Evolutionary conservation across 53 echinoderm and acorn worm genomes (phyloP), one percentile per base, ranked within the genome.

Genomic region (Temnopleurus reevesii): DNA sequence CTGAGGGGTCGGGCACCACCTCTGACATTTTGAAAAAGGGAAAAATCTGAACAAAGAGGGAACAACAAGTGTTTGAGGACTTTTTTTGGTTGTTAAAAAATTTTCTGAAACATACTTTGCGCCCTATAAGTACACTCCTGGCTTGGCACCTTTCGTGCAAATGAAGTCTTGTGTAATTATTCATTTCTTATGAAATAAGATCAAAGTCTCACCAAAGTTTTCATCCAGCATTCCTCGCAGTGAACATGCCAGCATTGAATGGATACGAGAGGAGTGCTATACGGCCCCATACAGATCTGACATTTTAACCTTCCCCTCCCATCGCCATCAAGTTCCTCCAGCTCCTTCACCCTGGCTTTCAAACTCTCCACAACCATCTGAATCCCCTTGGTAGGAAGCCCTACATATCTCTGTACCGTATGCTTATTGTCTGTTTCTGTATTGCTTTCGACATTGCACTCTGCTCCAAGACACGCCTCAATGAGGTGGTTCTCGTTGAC

Each of bases 221-320:
- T 84, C 64, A 98, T 83, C 98, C 98, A 98, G 85, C 98, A 98
- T 24, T 98, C 94, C 49, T 98, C 92, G 90, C 98, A 98, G 65
- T 96, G 96, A 28, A 98, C 98, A 91, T 98, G 98, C 98, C 98
- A 98, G 66, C 98, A 98, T 77, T 98, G 98, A 35, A 98, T 90
- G 30, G 98, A 98, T 18, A 96, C 93, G 17, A 94, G 57, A 17
- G 98, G 94, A 1, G 51, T 90, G 54, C 80, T 95, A 84, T 96
- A 98, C 0, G 92, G 51, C 45, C 94, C 97, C 96, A 97, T 92
- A 34, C 95, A 97, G 83, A 97, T 95, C 59, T 94, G 93, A 77
- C 97, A 97, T 85, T 92, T 95, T 76, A 95, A 90, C 43, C 85
- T 44, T 33, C 31, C 71, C 46, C 41, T 87, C 46, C 71, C 71